Conservation (phyloP, 2,113 vertebrate species). For the Pogonocichla stellata region DNA sequence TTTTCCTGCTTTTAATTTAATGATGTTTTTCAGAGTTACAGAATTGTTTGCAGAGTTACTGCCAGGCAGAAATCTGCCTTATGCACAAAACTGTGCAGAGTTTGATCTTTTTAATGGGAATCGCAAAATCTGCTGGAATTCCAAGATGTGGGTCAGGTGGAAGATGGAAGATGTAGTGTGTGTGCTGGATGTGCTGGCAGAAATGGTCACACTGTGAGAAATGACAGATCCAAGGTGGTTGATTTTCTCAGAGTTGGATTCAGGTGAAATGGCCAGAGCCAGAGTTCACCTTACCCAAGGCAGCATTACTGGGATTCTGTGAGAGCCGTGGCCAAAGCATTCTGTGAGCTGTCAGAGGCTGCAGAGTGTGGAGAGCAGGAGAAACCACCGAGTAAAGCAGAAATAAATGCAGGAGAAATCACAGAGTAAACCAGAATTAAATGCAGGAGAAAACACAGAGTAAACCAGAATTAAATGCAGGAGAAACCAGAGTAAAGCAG, state of each 20-base stretch:
- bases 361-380: not conserved
- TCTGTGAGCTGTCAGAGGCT: not conserved
- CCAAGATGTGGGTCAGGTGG: not conserved
- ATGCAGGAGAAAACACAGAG: not conserved
- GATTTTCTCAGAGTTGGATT: not conserved
- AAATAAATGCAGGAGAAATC: not conserved
- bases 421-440: rapidly evolving
- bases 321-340: not conserved
- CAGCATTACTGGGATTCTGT: not conserved
- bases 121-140: not conserved
- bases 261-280: not conserved
- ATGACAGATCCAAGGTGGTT: not conserved
- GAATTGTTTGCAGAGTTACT: not conserved
- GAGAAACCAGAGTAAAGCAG: not conserved
- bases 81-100: not conserved
- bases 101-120: not conserved
- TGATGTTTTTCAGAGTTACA: not conserved
- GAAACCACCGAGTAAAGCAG: not conserved
- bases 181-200: not conserved
- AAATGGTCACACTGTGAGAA: not conserved
- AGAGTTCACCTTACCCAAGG: not conserved
- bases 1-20: not conserved
- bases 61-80: not conserved
- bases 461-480: not conserved
- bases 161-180: not conserved